Percentiles rank a stretch among this genome's conserved stretches.
Conservation (phyloP, 2,797 vertebrate species). For the Betta splendens region DNA sequence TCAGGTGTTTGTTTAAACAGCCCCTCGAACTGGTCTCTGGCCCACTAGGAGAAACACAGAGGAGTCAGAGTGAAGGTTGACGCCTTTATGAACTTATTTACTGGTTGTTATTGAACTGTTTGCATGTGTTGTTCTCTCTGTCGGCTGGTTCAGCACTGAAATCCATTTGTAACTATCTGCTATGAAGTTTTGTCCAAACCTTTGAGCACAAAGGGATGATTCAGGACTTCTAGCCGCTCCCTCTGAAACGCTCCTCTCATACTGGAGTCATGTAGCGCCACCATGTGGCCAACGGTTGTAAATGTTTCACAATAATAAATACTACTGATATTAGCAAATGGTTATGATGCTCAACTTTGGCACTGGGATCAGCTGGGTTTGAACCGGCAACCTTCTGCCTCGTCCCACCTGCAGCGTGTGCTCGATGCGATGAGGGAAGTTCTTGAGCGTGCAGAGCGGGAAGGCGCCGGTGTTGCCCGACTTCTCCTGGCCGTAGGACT, state of each 20-base stretch:
- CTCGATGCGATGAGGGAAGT: conserved; percentile 86
- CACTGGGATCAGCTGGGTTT: neutral
- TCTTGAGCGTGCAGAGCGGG: conserved; percentile 86
- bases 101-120: no score
- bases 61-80: neutral
- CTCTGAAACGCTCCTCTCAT: no score
- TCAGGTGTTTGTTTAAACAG: conserved; percentile 85
- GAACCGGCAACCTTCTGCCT: no score
- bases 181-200: neutral
- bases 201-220: neutral
- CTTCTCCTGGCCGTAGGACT: conserved; percentile 59
- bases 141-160: neutral
- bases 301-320: no score
- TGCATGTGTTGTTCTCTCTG: neutral
- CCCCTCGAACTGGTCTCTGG: conserved; percentile 89
- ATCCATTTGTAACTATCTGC: neutral
- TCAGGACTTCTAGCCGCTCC: neutral
- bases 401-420: conserved; percentile 88
- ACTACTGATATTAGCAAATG: no score
- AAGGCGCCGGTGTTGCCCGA: conserved; percentile 45
- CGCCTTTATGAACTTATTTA: no score
- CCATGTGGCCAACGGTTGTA: neutral
- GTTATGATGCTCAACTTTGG: neutral
- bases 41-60: conserved; percentile 84
- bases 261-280: neutral